Conservation (phyloP, 2,113 vertebrate genomes). For the Podiceps cristatus region DNA sequence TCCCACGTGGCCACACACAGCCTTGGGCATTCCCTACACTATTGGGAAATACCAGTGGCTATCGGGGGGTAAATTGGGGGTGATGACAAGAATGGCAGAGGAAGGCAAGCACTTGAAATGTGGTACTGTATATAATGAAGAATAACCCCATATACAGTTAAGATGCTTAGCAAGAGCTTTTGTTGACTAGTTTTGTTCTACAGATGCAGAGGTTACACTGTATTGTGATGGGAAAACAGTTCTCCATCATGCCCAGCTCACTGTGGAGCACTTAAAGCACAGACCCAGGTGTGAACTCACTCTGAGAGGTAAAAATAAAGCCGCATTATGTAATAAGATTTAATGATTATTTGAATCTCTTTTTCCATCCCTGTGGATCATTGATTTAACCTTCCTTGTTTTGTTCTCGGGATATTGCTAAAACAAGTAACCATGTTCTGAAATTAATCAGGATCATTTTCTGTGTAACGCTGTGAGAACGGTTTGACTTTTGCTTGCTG, state of each 20-base stretch:
- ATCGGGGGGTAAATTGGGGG: neutral
- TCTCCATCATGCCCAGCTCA: neutral
- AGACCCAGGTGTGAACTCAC: constrained; percentile 52
- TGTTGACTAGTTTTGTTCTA: neutral
- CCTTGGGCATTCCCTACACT: neutral
- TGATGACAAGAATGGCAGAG: neutral
- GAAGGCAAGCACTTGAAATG: neutral
- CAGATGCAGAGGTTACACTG: neutral
- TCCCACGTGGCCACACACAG: neutral
- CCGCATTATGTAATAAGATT: constrained; percentile 51
- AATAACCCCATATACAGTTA: neutral
- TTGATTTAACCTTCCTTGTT: constrained; percentile 44
- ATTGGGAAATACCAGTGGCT: neutral
- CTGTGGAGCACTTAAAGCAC: neutral
- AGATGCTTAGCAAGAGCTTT: neutral
- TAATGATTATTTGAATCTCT: constrained; percentile 66
- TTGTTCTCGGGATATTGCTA: constrained; percentile 27
- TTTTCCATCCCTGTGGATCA: constrained; percentile 37
- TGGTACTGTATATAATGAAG: neutral
- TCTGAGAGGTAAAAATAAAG: constrained; percentile 48
- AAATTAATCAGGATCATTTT: constrained; percentile 15
- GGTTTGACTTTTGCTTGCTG: neutral
- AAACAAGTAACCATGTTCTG: neutral
- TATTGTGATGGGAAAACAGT: neutral
- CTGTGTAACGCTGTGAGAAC: neutral